Conservation (phyloP, 2,113 vertebrate species). For the Oreocharis arfaki region DNA sequence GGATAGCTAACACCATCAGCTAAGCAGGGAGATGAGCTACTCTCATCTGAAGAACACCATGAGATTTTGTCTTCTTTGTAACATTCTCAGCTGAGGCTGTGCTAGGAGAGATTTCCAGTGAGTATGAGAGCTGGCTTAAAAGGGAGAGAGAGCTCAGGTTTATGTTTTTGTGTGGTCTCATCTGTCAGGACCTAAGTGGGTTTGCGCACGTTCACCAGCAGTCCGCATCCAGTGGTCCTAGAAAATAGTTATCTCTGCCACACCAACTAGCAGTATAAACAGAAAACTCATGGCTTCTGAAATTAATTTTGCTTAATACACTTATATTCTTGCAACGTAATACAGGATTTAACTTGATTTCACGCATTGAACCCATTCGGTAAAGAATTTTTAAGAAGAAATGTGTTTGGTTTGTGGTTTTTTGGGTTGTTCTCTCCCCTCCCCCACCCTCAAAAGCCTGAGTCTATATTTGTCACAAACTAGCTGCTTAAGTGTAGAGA, state of each 20-base stretch:
- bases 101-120: not conserved
- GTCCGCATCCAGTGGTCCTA: not conserved
- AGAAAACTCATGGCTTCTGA: not conserved
- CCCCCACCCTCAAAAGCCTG: not conserved
- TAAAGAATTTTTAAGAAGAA: not conserved
- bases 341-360: not conserved
- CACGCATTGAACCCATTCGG: not conserved
- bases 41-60: not conserved
- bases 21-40: not conserved
- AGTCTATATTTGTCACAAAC: not conserved
- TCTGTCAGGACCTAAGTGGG: accelerated
- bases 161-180: not conserved
- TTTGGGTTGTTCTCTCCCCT: not conserved
- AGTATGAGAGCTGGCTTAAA: not conserved
- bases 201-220: accelerated
- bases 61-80: not conserved
- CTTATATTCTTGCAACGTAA: not conserved
- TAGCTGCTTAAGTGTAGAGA: not conserved
- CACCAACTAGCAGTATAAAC: not conserved
- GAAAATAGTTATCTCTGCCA: not conserved
- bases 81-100: not conserved
- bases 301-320: not conserved
- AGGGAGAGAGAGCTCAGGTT: not conserved
- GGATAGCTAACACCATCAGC: not conserved
- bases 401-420: not conserved